Evolutionary conservation across 2,888 invertebrate genomes (phyloP).

Genomic region (Calameuta idolon): DNA sequence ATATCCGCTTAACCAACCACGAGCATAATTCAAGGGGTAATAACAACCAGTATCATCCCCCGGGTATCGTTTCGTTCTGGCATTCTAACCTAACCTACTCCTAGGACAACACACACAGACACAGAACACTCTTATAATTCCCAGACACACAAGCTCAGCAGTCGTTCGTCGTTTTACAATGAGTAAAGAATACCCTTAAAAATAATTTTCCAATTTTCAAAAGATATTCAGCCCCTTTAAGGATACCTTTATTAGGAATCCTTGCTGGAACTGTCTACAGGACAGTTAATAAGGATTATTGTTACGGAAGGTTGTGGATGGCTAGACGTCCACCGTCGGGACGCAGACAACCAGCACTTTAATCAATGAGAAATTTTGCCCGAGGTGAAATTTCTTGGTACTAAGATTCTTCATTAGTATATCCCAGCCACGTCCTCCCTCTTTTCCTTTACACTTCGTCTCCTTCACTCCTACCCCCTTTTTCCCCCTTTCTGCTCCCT

Average conservation of each 20-base stretch:
- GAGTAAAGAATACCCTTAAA: background rate
- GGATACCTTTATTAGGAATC: background rate
- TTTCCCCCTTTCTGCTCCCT: background rate
- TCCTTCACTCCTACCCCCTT: background rate
- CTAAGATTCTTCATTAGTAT: background rate
- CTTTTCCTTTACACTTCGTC: background rate
- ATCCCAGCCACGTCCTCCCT: background rate
- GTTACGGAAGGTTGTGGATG: background rate
- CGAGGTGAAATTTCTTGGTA: background rate
- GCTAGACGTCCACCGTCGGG: background rate
- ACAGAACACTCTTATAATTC: background rate
- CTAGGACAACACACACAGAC: background rate
- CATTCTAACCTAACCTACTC: background rate
- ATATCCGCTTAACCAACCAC: slow-evolving; percentile 24
- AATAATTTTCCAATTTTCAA: background rate
- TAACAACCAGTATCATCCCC: slow-evolving; percentile 40
- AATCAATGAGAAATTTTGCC: background rate
- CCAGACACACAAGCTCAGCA: background rate
- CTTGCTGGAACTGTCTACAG: background rate
- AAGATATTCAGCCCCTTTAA: background rate
- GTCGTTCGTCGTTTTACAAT: background rate
- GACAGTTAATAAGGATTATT: background rate
- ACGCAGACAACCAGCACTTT: background rate
- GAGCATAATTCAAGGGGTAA: slow-evolving; percentile 39
- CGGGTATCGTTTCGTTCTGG: slow-evolving; percentile 33